These are phyloP conservation scores for Amblyopsis rosae DNA, from an alignment of 2,113 vertebrate species.

Conservation along the genomic window DNA sequence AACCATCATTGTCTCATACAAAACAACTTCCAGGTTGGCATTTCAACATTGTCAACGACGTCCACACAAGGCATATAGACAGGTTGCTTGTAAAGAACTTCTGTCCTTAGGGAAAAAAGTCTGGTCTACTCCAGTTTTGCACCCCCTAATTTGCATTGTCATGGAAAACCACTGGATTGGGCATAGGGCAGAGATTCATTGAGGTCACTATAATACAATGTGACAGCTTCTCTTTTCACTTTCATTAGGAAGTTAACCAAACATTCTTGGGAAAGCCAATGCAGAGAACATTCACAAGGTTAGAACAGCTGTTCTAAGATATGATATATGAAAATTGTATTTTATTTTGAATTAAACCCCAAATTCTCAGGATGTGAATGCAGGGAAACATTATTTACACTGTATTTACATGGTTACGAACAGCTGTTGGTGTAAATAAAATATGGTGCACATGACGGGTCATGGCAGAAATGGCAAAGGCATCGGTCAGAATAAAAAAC, in stretches of 20 bases:
- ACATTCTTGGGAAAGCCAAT: conserved; percentile 75
- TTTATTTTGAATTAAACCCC: not conserved
- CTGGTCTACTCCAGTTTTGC: conserved; percentile 70
- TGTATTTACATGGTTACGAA: not conserved
- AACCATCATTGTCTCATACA: conserved; percentile 49
- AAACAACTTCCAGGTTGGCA: conserved; percentile 65
- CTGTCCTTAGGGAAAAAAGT: conserved; percentile 67
- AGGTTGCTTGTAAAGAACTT: conserved; percentile 67
- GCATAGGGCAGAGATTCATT: conserved; percentile 71
- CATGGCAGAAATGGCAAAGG: conserved; percentile 24
- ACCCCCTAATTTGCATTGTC: conserved; percentile 75
- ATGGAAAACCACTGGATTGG: conserved; percentile 77
- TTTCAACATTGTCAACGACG: conserved; percentile 51
- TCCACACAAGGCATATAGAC: conserved; percentile 58
- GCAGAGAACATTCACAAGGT: conserved; percentile 43
- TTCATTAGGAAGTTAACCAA: conserved; percentile 70
- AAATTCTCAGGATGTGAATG: not conserved
- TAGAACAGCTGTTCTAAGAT: conserved; percentile 55
- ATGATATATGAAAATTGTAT: not conserved
- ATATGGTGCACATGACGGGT: too few species aligned
- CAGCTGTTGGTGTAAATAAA: not conserved
- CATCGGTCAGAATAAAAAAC: conserved; percentile 16
- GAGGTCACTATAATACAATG: conserved; percentile 74
- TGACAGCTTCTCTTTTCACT: conserved; percentile 74
- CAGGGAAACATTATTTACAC: not conserved